Evolutionary conservation across 2,888 invertebrate genomes (phyloP).

Genomic region (Drosophila imparisetae): DNA sequence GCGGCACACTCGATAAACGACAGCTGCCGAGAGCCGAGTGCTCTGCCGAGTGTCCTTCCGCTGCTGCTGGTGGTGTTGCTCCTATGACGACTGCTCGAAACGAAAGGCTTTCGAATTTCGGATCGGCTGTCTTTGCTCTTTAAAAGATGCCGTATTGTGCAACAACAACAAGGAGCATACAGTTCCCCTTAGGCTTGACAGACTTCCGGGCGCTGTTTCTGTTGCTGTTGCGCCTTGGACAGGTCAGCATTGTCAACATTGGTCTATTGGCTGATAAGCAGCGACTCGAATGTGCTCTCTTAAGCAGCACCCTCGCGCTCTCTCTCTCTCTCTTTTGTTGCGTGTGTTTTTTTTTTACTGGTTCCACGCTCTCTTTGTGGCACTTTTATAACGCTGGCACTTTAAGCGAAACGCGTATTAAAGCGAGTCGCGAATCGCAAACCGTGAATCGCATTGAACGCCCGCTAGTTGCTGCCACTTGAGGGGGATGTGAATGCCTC

Average conservation of each 20-base stretch:
- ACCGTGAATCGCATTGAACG: conserved; percentile 4
- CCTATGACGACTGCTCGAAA: conserved; percentile 23
- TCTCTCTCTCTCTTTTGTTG: not conserved
- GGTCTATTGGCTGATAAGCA: conserved; percentile 51
- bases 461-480: conserved; percentile 26
- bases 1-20: conserved; percentile 19
- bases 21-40: conserved; percentile 26
- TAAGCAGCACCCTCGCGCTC: conserved; percentile 6
- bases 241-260: conserved; percentile 63
- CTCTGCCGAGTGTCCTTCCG: conserved; percentile 3
- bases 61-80: not conserved
- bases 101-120: conserved; percentile 45
- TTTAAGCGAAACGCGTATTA: conserved; percentile 52
- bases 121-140: conserved; percentile 36
- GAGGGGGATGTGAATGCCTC: conserved; percentile 44
- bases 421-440: conserved; percentile 27
- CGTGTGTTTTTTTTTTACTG: not conserved
- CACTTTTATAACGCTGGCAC: conserved; percentile 42
- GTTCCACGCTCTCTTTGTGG: conserved; percentile 25
- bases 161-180: conserved; percentile 7
- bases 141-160: conserved; percentile 35
- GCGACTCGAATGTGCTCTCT: conserved; percentile 23
- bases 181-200: conserved; percentile 25
- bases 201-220: conserved; percentile 55
- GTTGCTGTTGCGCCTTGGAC: conserved; percentile 58